These are phyloP conservation scores for Chlorodrepanis virens DNA, from an alignment of 2,113 vertebrate genomes.

Conservation along the genomic window DNA sequence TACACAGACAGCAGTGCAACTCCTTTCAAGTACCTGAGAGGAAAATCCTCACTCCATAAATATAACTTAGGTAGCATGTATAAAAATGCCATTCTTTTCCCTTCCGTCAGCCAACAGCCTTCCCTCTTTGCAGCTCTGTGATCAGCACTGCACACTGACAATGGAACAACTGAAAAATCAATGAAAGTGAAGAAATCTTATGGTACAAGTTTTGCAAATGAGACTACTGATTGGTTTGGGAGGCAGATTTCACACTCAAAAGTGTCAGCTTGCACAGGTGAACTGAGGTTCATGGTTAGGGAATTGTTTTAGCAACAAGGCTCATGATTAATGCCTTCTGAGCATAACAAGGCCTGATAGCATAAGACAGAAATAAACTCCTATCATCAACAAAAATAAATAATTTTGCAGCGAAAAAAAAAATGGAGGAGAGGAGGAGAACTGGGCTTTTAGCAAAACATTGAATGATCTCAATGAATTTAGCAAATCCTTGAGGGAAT, in stretches of 20 bases:
- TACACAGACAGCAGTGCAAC: not conserved
- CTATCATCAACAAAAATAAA: not conserved
- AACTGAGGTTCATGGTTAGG: not conserved
- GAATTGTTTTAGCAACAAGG: not conserved
- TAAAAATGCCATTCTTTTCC: not conserved
- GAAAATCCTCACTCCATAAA: conserved; percentile 11
- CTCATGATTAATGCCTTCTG: not conserved
- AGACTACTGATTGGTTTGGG: not conserved
- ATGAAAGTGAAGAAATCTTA: not conserved
- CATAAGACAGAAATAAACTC: not conserved
- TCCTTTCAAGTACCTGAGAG: not conserved
- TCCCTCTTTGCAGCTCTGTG: not conserved
- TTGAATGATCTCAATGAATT: not conserved
- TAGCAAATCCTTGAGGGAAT: not conserved
- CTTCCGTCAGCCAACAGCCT: not conserved
- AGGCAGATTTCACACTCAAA: not conserved
- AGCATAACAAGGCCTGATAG: not conserved
- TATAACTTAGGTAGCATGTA: not conserved
- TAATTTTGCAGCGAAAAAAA: not conserved
- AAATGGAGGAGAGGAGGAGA: accelerated
- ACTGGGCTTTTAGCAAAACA: not conserved
- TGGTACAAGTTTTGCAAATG: not conserved
- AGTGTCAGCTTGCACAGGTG: not conserved
- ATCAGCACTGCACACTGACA: not conserved
- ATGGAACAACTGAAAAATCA: not conserved